These are phyloP conservation scores for Cheilosia scutellata DNA, from an alignment of 2,888 invertebrate genomes.

Conservation along the genomic window DNA sequence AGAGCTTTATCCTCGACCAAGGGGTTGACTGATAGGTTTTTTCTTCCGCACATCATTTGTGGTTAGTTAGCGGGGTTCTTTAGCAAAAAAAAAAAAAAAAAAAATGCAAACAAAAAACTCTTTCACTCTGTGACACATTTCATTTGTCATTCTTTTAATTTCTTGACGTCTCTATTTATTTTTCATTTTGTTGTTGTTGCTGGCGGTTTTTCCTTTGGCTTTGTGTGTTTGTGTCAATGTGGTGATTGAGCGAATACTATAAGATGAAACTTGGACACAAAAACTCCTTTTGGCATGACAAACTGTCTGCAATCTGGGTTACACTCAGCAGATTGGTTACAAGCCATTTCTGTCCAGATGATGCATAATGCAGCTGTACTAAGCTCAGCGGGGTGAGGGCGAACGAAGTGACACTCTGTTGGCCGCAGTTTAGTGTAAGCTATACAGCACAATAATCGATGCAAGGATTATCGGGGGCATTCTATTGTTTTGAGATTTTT, in stretches of 20 bases:
- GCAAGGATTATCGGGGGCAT: slow-evolving; percentile 62
- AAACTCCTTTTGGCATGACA: slow-evolving; percentile 71
- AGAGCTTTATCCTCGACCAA: slow-evolving; percentile 24
- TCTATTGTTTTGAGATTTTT: slow-evolving; percentile 68
- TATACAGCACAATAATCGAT: slow-evolving; percentile 54
- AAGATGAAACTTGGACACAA: slow-evolving; percentile 18
- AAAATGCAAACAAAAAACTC: slow-evolving; percentile 27
- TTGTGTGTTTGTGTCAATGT: slow-evolving; percentile 58
- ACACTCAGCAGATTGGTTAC: slow-evolving; percentile 67
- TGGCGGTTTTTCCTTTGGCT: slow-evolving; percentile 5
- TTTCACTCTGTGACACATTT: slow-evolving; percentile 39
- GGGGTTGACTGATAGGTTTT: slow-evolving; percentile 62
- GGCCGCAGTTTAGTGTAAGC: background rate
- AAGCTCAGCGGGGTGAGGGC: slow-evolving; percentile 2
- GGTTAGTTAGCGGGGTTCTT: slow-evolving; percentile 64
- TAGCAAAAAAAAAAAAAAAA: slow-evolving; percentile 17
- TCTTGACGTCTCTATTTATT: slow-evolving; percentile 44
- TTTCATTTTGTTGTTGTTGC: slow-evolving; percentile 18
- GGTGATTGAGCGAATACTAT: slow-evolving; percentile 51
- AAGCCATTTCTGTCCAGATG: slow-evolving; percentile 60
- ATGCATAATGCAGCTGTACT: slow-evolving; percentile 52
- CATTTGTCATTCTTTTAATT: slow-evolving; percentile 74
- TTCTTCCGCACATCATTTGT: slow-evolving; percentile 58
- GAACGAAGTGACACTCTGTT: background rate
- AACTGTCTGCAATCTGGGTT: slow-evolving; percentile 70